Evolutionary conservation across 2,888 invertebrate genomes (phyloP).

Genomic region (Hydropsyche betteni): DNA sequence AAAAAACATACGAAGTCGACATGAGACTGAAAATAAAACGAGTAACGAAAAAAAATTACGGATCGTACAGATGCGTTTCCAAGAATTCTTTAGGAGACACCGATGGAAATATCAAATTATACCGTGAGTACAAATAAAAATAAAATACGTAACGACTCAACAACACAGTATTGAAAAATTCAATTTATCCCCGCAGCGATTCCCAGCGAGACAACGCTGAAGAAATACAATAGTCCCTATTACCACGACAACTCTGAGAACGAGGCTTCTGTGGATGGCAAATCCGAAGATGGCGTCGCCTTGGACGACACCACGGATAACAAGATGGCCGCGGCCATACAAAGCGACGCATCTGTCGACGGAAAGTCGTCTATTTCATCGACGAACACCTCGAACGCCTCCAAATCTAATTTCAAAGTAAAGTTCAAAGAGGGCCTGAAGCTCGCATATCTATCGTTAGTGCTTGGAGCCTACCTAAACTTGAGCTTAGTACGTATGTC

Average conservation of each 20-base stretch:
- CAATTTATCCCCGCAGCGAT: slow-evolving; percentile 32
- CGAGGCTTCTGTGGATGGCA: slow-evolving; percentile 40
- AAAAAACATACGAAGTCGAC: slow-evolving; percentile 74
- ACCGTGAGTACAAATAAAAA: slow-evolving; percentile 67
- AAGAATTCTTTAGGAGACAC: slow-evolving; percentile 79
- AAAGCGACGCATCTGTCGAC: slow-evolving; percentile 45
- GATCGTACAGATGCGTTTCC: slow-evolving; percentile 77
- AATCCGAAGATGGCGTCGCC: slow-evolving; percentile 21
- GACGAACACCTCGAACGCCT: slow-evolving; percentile 36
- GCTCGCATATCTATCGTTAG: slow-evolving; percentile 8
- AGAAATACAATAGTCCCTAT: slow-evolving; percentile 45
- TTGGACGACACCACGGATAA: slow-evolving; percentile 34
- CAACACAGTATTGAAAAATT: neutral
- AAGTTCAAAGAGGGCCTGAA: slow-evolving; percentile 32
- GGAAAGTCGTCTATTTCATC: slow-evolving; percentile 42
- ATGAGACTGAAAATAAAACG: slow-evolving; percentile 76
- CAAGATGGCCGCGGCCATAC: slow-evolving; percentile 50
- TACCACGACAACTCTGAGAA: slow-evolving; percentile 47
- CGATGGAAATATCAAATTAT: slow-evolving; percentile 77
- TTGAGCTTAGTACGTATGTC: slow-evolving; percentile 31
- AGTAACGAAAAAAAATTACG: slow-evolving; percentile 70
- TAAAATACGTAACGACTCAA: slow-evolving; percentile 6
- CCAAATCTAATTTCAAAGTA: slow-evolving; percentile 34
- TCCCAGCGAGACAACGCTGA: slow-evolving; percentile 42
- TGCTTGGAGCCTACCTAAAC: slow-evolving; percentile 11